Evolutionary conservation across 1,140 invertebrate genomes (phyloP).

Genomic region (Monomorium pharaonis): DNA sequence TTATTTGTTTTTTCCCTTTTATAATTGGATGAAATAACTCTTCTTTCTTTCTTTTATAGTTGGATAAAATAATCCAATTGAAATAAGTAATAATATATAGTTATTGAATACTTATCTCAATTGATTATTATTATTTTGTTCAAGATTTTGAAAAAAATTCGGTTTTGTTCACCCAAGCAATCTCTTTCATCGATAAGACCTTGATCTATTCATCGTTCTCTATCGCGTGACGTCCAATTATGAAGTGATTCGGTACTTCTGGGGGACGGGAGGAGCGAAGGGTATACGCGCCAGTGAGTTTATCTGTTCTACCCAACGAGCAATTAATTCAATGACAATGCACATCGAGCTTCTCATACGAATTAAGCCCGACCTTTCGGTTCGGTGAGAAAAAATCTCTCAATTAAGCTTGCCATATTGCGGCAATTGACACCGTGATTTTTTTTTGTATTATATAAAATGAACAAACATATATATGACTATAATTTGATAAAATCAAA

Average conservation of each 20-base stretch:
- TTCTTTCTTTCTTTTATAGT: too few relatives aligned
- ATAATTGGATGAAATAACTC: not conserved
- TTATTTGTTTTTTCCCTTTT: not conserved
- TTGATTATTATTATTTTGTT: not conserved
- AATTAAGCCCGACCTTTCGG: slow-evolving; percentile 65
- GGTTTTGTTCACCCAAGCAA: slow-evolving; percentile 19
- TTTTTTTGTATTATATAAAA: not conserved
- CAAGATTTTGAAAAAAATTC: slow-evolving; percentile 40
- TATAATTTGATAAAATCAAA: not conserved
- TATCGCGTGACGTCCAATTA: slow-evolving; percentile 69
- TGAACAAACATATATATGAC: not conserved
- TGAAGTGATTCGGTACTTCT: slow-evolving; percentile 66
- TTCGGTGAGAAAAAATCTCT: slow-evolving; percentile 31
- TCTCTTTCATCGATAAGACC: slow-evolving; percentile 64
- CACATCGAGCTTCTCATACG: slow-evolving; percentile 63
- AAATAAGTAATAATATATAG: too few relatives aligned
- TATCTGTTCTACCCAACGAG: slow-evolving; percentile 62
- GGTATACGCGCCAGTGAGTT: slow-evolving; percentile 26
- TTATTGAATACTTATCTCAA: too few relatives aligned
- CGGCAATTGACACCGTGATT: not conserved
- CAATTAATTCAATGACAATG: slow-evolving; percentile 73
- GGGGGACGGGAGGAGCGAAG: not conserved
- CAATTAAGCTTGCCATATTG: not conserved
- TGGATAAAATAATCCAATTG: too few relatives aligned
- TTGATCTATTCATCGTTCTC: slow-evolving; percentile 62